Evolutionary conservation across 2,113 vertebrate genomes (phyloP).

Genomic region (Cettia cetti): DNA sequence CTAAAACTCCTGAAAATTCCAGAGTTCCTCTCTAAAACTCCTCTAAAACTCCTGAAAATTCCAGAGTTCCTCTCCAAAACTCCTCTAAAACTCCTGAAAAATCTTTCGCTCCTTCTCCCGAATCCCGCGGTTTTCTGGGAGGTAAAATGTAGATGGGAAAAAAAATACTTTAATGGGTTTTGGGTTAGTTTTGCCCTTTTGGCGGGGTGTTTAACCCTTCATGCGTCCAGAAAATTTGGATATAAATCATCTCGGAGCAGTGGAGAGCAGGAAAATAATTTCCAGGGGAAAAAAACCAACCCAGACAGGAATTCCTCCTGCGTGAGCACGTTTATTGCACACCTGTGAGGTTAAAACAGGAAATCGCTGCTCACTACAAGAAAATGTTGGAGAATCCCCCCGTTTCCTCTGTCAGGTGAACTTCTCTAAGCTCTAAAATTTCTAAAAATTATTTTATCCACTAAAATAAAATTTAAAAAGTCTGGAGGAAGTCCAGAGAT

Average conservation of each 20-base stretch:
- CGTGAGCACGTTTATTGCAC: background rate
- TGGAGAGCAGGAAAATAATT: background rate
- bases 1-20: no score
- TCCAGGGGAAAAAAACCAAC: background rate
- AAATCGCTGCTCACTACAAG: background rate
- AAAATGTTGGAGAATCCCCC: background rate
- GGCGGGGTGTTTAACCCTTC: background rate
- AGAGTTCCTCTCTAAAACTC: no score
- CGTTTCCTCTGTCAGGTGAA: background rate
- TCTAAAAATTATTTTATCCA: background rate
- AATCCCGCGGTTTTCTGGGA: background rate
- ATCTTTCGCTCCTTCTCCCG: background rate
- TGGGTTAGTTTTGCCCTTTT: background rate
- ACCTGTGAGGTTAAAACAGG: background rate
- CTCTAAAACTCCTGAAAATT: no score
- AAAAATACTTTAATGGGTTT: background rate
- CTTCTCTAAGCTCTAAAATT: background rate
- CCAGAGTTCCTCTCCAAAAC: background rate
- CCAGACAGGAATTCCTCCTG: background rate
- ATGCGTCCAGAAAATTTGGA: accelerated
- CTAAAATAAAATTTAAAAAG: no score
- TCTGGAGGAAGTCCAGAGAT: accelerated
- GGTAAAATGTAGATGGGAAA: background rate
- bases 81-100: background rate
- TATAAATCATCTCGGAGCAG: background rate